Conservation (phyloP, 2,113 vertebrate species). For the Amazona vittata region DNA sequence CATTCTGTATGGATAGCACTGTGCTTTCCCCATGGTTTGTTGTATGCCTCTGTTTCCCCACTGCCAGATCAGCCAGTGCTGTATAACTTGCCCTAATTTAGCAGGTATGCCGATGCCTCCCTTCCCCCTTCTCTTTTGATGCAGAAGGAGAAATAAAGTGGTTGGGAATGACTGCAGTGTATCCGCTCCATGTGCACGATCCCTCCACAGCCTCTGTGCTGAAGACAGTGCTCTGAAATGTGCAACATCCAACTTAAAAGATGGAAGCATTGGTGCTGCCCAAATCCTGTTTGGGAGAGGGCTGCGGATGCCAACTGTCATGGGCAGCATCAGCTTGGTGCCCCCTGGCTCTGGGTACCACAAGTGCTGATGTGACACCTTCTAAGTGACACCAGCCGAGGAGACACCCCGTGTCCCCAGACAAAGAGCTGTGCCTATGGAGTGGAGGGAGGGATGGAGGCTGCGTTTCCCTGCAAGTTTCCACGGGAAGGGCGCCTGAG, state of each 20-base stretch:
- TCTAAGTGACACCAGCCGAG: neutral
- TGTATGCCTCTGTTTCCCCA: neutral
- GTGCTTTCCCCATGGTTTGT: neutral
- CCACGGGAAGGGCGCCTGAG: neutral
- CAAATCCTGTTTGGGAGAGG: neutral
- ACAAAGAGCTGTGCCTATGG: neutral
- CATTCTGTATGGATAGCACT: neutral
- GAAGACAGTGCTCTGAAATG: neutral
- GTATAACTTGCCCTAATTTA: constrained; percentile 10
- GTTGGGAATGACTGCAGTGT: neutral
- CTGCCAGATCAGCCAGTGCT: neutral
- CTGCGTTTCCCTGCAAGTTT: neutral
- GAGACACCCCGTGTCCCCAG: neutral
- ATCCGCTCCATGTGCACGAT: fast-evolving
- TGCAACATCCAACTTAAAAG: neutral
- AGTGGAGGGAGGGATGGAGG: neutral
- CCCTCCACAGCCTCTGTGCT: neutral
- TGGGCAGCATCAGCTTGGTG: neutral
- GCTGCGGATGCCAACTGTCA: neutral
- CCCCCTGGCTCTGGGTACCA: neutral
- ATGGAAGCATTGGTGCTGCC: neutral
- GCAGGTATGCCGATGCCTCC: neutral
- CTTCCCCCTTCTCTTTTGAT: neutral
- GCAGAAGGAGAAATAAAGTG: neutral
- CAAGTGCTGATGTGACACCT: neutral